Percentiles rank a stretch among this genome's conserved stretches.
Conservation (phyloP, 2,797 vertebrate species). For the Anguilla megastoma region DNA sequence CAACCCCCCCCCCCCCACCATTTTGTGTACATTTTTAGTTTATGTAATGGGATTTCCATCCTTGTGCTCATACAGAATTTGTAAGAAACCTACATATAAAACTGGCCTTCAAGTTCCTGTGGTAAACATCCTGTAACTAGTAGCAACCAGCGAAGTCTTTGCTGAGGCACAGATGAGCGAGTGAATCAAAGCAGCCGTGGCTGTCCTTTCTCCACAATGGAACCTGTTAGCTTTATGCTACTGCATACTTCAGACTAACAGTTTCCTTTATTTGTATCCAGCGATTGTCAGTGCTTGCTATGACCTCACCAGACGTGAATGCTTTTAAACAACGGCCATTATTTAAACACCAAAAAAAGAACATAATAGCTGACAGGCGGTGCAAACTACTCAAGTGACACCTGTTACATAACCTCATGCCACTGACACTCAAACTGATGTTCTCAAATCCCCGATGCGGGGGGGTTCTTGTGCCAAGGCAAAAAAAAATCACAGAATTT, state of each 20-base stretch:
- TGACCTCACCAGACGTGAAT: neutral
- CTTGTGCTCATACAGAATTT: too few species aligned
- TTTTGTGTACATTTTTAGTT: too few species aligned
- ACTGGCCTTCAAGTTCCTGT: too few species aligned
- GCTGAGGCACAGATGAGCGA: too few species aligned
- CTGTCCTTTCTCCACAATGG: too few species aligned
- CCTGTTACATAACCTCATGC: slow-evolving; percentile 17
- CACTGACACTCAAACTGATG: neutral
- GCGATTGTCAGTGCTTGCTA: neutral
- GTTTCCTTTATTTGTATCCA: neutral
- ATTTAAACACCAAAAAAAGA: neutral
- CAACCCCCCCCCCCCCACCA: too few species aligned
- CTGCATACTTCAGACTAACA: neutral
- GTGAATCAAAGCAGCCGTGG: too few species aligned
- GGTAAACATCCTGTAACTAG: too few species aligned
- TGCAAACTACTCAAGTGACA: neutral
- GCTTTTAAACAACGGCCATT: neutral
- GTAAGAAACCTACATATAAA: too few species aligned
- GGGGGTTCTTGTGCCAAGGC: neutral
- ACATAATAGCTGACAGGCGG: neutral
- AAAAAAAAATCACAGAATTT: neutral
- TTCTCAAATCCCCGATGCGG: neutral
- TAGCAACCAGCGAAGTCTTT: too few species aligned
- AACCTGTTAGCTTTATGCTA: too few species aligned
- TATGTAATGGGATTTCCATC: too few species aligned